phyloP scores from a whole-genome alignment of 2,888 invertebrate species.

The Hyles lineata region DNA sequence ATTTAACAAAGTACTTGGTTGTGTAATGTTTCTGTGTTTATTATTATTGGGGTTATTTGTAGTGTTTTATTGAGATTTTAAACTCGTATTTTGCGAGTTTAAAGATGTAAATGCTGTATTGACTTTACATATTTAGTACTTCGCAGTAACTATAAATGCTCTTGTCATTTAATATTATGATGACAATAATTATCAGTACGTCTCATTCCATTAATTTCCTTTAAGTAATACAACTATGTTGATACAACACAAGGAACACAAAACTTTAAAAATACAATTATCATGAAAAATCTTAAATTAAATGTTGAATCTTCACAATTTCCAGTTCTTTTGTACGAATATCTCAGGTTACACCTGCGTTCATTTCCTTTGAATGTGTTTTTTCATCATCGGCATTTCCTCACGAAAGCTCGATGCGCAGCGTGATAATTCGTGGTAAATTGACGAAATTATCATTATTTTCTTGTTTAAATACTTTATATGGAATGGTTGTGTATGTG shows the following conservation, averaged over 20 bases:
- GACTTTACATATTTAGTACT: not conserved
- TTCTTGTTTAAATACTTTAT: constrained; percentile 16
- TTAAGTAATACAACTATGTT: too few species aligned
- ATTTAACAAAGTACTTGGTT: constrained; percentile 15
- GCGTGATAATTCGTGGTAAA: constrained; percentile 25
- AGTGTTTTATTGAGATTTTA: not conserved
- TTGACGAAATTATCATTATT: constrained; percentile 31
- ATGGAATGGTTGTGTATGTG: not conserved
- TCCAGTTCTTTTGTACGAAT: not conserved
- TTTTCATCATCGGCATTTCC: constrained; percentile 21
- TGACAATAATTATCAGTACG: too few species aligned
- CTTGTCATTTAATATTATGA: too few species aligned
- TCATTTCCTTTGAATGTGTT: constrained; percentile 4
- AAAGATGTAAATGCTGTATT: not conserved
- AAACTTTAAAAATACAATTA: not conserved
- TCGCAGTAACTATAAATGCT: too few species aligned
- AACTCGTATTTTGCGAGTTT: not conserved
- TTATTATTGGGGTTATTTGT: not conserved
- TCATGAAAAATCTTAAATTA: not conserved
- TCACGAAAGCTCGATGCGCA: constrained; percentile 4
- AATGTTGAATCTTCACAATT: not conserved
- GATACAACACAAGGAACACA: not conserved
- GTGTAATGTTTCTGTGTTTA: not conserved
- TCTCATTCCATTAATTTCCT: too few species aligned
- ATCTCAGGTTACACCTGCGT: constrained; percentile 18